Evolutionary conservation across 1,140 invertebrate species (phyloP), one percentile per base, ranked within the genome.

Genomic region (Brachionus manjavacas): DNA sequence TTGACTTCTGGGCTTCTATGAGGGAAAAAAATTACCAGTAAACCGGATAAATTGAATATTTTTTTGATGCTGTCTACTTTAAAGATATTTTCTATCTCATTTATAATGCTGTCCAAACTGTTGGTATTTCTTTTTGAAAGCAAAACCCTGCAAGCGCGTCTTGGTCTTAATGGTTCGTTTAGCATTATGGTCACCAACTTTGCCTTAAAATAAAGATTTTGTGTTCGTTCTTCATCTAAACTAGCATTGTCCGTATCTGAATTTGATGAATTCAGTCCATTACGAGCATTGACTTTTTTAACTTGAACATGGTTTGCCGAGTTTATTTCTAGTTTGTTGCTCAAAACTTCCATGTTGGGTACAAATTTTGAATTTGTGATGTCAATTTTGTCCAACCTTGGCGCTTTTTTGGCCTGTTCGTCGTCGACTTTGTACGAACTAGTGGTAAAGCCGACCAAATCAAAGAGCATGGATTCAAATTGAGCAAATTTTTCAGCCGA

Each of bases 401-500:
- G 23, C 3, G 7, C 11, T 49, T 76, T 46, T 76, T 52, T 76
- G 12, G 0, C 16, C 9, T 39, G 12, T 41, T 28, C 23, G 16
- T 76, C 43, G 4, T 76, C 72, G 4, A 76, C 20, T 76, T 76
- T 76, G 31, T 49, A 76, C 20, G 41, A 23, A 25, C 23, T 12
- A 28, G 41, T 49, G 6, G 41, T 76, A 46, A 76, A 76, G n/a
- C 72, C 72, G 14, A 76, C 25, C 41, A 76, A 76, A 76, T 76
- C 72, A n/a, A 76, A 76, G 12, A 76, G 23, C 25, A 49, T 49
- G 12, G 72, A 76, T 76, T 76, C 72, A n/a, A 76, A 76, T 49
- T 76, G 41, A 49, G 72, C 16, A 31, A 76, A 76, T 49, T 49
- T 76, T 23, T 76, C 43, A 49, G 72, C 72, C 46, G 72, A 76